Evolutionary conservation across 2,113 vertebrate genomes (phyloP).

Genomic region (Deroptyus accipitrinus): DNA sequence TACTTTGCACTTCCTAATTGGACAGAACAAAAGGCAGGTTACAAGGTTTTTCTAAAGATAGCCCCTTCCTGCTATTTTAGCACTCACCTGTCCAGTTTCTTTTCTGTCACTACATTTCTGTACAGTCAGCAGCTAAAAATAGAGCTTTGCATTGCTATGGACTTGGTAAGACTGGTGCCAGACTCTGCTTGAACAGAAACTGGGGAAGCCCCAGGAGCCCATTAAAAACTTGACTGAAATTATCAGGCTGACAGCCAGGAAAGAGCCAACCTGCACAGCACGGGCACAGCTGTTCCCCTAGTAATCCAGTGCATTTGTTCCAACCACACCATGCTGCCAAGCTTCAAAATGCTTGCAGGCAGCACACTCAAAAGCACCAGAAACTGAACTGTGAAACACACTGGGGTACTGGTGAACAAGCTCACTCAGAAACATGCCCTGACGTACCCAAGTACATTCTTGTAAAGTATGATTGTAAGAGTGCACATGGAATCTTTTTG

Average conservation of each 20-base stretch:
- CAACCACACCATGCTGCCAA: not conserved
- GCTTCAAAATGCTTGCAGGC: not conserved
- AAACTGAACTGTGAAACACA: not conserved
- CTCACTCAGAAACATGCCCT: not conserved
- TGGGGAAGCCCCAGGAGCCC: not conserved
- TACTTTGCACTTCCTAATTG: not conserved
- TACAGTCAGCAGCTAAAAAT: slow-evolving; percentile 23
- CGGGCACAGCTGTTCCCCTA: not conserved
- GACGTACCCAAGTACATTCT: not conserved
- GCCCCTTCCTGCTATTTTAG: not conserved
- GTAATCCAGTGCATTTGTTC: not conserved
- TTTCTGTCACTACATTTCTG: not conserved
- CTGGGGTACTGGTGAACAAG: not conserved
- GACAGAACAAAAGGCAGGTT: not conserved
- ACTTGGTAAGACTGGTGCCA: not conserved
- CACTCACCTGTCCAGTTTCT: not conserved
- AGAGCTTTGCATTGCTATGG: not conserved
- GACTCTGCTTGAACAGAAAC: not conserved
- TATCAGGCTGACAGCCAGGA: not conserved
- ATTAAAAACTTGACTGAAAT: slow-evolving; percentile 28
- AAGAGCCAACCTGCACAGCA: not conserved
- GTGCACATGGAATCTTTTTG: not conserved
- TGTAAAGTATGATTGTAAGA: not conserved
- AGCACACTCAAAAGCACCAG: not conserved
- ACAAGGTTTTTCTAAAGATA: not conserved